Percentiles rank a stretch among this genome's conserved stretches.
Conservation (phyloP, 1,140 invertebrate genomes). For the Coboldia fuscipes region DNA sequence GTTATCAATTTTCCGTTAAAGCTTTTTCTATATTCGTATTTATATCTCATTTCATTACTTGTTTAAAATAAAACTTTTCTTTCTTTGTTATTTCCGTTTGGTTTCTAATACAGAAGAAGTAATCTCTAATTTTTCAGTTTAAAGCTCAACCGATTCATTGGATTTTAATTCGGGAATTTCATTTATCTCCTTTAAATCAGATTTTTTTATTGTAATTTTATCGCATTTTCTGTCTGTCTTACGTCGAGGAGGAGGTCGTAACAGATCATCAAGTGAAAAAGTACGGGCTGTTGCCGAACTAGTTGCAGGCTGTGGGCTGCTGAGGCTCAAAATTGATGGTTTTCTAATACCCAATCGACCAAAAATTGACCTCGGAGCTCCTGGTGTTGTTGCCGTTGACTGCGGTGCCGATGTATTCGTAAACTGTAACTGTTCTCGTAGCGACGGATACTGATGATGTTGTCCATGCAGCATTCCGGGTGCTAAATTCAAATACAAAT, state of each 20-base stretch:
- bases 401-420: slow-evolving; percentile 15
- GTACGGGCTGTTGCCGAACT: slow-evolving; percentile 35
- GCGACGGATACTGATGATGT: slow-evolving; percentile 11
- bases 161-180: too few species aligned
- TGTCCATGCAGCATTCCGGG: slow-evolving; percentile 7
- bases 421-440: slow-evolving; percentile 10
- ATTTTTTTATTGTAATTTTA: background rate
- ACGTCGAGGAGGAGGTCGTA: slow-evolving; percentile 49
- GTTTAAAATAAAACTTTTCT: background rate
- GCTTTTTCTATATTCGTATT: too few species aligned
- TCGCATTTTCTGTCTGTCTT: slow-evolving; percentile 22
- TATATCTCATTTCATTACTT: too few species aligned
- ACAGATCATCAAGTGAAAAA: slow-evolving; percentile 62
- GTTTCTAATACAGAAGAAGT: too few species aligned
- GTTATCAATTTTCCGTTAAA: too few species aligned
- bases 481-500: slow-evolving; percentile 5
- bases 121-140: background rate
- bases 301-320: slow-evolving; percentile 28
- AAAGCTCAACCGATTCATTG: too few species aligned
- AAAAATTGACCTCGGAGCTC: slow-evolving; percentile 36
- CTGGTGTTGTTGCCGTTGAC: slow-evolving; percentile 17
- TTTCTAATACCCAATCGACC: slow-evolving; percentile 57
- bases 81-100: background rate
- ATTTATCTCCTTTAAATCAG: background rate
- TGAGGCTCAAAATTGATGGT: slow-evolving; percentile 51